Percentiles rank a stretch among this genome's conserved stretches.
phyloP scores from a whole-genome alignment of 2,888 invertebrate species.

The Agrochola circellaris region DNA sequence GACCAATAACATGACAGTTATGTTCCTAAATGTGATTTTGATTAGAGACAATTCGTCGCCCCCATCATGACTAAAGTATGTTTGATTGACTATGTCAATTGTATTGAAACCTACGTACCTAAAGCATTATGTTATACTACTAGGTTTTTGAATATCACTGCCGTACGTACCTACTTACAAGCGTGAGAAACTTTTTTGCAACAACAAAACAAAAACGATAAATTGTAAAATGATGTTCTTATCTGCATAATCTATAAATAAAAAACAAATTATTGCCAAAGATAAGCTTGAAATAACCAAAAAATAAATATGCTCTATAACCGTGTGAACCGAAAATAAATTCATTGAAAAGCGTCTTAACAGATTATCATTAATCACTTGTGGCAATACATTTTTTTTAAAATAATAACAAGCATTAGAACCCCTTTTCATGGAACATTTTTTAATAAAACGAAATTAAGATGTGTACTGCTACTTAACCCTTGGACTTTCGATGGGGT shows the following conservation, averaged over 20 bases:
- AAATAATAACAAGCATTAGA: slow-evolving; percentile 71
- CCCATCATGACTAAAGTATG: slow-evolving; percentile 81
- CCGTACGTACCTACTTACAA: neutral
- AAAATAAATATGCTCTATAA: slow-evolving; percentile 70
- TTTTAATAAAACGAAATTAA: slow-evolving; percentile 83
- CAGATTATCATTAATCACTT: slow-evolving; percentile 72
- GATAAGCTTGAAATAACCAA: slow-evolving; percentile 65
- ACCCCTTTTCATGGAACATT: slow-evolving; percentile 78
- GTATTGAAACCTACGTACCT: slow-evolving; percentile 25
- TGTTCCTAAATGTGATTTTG: slow-evolving; percentile 86
- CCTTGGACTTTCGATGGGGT: slow-evolving; percentile 78
- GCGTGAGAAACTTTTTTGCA: slow-evolving; percentile 49
- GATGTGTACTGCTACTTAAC: slow-evolving; percentile 88
- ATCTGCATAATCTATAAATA: slow-evolving; percentile 59
- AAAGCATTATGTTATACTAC: neutral
- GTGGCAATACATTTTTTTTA: slow-evolving; percentile 61
- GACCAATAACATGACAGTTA: slow-evolving; percentile 65
- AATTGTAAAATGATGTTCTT: slow-evolving; percentile 40
- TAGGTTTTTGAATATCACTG: neutral
- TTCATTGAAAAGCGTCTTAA: slow-evolving; percentile 76
- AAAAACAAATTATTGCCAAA: slow-evolving; percentile 59
- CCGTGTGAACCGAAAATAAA: slow-evolving; percentile 78
- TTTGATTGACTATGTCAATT: slow-evolving; percentile 76
- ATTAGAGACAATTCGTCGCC: slow-evolving; percentile 86
- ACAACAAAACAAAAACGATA: slow-evolving; percentile 12